Evolutionary conservation across 35 echinoderm and acorn worm genomes (phyloP), one percentile per base, ranked within the genome.

Genomic region (Ophiothrix spiculata): DNA sequence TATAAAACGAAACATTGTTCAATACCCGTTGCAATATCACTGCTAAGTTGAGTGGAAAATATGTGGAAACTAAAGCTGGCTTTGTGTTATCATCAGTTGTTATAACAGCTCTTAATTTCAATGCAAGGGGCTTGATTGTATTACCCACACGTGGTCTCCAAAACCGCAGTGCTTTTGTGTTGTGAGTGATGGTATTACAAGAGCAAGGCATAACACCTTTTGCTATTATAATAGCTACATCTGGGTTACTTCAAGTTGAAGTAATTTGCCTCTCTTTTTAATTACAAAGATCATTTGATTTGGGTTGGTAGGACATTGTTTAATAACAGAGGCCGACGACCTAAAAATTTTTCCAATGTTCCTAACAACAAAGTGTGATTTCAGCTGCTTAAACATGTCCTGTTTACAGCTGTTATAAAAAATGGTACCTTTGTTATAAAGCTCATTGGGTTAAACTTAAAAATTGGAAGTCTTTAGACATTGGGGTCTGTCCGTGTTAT

Each of bases 201-300:
- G 6, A 15, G 60, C 10, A 69, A 15, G 23, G 60, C 4, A 69
- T 69, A 49, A 49, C 6, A 69, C 60, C 2, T n/a, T 69, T 69
- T 69, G 3, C 29, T 69, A 49, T 19, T 49, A 69, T 69, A 69
- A 69, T 25, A 69, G 60, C 60, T 28, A 69, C 60, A 69, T 69
- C 60, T 69, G 60, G 60, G 60, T 69, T 69, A 69, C 3, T 28
- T 69, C 60, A 69, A 69, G 60, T 69, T 69, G 60, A 69, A 69
- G 8, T 69, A 69, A 69, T 69, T 6, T 15, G 23, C 3, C 60
- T 12, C 6, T 69, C 60, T n/a, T 69, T 69, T 69, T 12, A 69
- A 69, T 69, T 69, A 25, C 29, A 15, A 69, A 4, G 60, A 69
- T 69, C 60, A 69, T 69, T 15, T 69, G 23, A 69, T 25, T 69